phyloP scores from a whole-genome alignment of 2,888 invertebrate genomes.

The Autographa pulchrina region DNA sequence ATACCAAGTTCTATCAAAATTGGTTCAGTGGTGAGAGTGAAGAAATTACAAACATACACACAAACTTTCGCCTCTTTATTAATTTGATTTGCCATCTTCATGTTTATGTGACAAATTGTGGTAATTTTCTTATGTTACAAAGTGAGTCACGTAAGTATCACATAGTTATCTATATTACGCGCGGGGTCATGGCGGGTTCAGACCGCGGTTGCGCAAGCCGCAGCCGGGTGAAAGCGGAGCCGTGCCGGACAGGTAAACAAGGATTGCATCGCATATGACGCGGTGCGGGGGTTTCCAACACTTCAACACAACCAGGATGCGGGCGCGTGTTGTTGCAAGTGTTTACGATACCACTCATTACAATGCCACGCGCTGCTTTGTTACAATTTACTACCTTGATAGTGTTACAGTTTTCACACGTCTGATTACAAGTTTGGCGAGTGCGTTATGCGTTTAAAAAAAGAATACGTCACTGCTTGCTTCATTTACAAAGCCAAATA shows the following conservation, averaged over 20 bases:
- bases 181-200: slow-evolving; percentile 47
- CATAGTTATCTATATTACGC: slow-evolving; percentile 40
- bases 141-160: slow-evolving; percentile 40
- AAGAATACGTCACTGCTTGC: neutral
- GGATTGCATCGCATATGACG: slow-evolving; percentile 40
- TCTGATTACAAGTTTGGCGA: neutral
- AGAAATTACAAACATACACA: no score
- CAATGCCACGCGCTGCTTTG: neutral
- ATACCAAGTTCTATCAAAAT: no score
- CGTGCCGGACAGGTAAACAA: slow-evolving; percentile 50
- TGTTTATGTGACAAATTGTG: neutral
- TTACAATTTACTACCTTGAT: neutral
- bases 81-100: no score
- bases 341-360: neutral
- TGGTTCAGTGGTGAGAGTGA: no score
- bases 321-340: neutral
- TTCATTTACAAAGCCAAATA: neutral
- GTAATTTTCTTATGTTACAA: slow-evolving; percentile 32
- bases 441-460: neutral
- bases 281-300: slow-evolving; percentile 30
- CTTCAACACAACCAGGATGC: slow-evolving; percentile 28
- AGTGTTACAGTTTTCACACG: neutral
- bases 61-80: no score
- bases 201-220: slow-evolving; percentile 47
- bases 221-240: slow-evolving; percentile 39